Conservation (phyloP, 1,140 invertebrate species). For the Sesamia nonagrioides region DNA sequence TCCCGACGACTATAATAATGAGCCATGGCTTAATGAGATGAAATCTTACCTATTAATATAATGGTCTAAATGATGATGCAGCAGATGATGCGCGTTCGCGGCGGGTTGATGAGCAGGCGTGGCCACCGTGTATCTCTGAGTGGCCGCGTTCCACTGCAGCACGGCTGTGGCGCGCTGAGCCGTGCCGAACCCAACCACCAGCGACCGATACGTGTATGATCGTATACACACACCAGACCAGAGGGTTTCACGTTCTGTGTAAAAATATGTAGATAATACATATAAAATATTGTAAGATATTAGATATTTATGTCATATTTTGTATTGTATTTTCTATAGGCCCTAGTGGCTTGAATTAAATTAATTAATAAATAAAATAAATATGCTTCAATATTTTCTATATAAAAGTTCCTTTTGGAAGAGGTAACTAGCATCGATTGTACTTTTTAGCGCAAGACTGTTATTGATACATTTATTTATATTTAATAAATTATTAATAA, state of each 20-base stretch:
- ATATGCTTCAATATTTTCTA: too few species aligned
- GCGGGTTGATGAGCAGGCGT: conserved; percentile 85
- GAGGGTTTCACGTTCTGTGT: conserved; percentile 78
- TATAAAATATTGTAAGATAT: too few species aligned
- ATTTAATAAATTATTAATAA: too few species aligned
- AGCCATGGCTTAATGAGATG: not conserved
- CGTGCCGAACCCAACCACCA: conserved; percentile 81
- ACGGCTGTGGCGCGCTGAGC: conserved; percentile 80
- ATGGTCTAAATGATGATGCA: conserved; percentile 84
- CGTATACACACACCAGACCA: conserved; percentile 83
- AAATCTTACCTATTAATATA: conserved; percentile 78
- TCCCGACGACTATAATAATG: too few species aligned
- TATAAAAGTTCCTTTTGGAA: too few species aligned
- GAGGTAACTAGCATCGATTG: too few species aligned
- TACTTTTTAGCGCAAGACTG: too few species aligned
- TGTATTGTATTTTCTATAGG: too few species aligned
- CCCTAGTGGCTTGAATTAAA: too few species aligned
- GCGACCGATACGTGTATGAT: conserved; percentile 85
- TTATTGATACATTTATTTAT: too few species aligned
- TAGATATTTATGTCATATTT: too few species aligned
- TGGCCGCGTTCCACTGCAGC: conserved; percentile 76
- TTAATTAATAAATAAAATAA: too few species aligned
- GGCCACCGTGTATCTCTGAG: conserved; percentile 78
- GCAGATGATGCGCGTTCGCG: conserved; percentile 84
- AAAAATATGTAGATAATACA: not conserved